These are phyloP conservation scores for Drosophila sp. DNA, from an alignment of 1,140 invertebrate species.

Conservation along the genomic window DNA sequence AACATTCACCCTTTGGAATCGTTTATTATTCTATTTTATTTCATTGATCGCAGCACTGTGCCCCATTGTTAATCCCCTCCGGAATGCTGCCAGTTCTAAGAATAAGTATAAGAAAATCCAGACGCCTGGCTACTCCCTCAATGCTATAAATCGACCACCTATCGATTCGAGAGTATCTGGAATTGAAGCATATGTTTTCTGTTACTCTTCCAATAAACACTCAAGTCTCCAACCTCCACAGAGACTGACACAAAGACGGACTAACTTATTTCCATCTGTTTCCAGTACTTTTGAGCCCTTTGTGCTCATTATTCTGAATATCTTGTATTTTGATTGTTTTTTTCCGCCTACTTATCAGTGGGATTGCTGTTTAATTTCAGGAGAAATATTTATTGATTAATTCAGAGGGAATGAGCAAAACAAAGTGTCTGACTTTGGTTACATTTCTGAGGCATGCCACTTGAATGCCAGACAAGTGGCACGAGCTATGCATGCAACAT, in stretches of 20 bases:
- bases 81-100: constrained; percentile 14
- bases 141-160: neutral
- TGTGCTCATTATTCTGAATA: constrained; percentile 65
- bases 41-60: constrained; percentile 11
- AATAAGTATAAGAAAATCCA: constrained; percentile 7
- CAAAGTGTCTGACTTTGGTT: neutral
- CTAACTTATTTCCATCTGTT: constrained; percentile 41
- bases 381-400: constrained; percentile 70
- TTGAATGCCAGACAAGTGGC: constrained; percentile 4
- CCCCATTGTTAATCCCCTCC: constrained; percentile 24
- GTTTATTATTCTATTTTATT: constrained; percentile 9
- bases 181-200: constrained; percentile 22
- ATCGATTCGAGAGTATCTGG: constrained; percentile 12
- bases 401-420: constrained; percentile 20
- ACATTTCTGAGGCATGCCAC: constrained; percentile 53
- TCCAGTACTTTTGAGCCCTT: constrained; percentile 34
- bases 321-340: constrained; percentile 57
- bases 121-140: neutral
- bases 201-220: constrained; percentile 34
- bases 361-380: constrained; percentile 56
- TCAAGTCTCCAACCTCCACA: neutral
- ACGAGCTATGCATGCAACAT: neutral
- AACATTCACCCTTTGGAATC: neutral
- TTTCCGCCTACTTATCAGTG: constrained; percentile 8
- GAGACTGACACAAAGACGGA: neutral